Percentiles rank a stretch among this genome's conserved stretches.
Evolutionary conservation across 2,797 vertebrate genomes (phyloP).

Genomic region (Sebastiscus tertius): DNA sequence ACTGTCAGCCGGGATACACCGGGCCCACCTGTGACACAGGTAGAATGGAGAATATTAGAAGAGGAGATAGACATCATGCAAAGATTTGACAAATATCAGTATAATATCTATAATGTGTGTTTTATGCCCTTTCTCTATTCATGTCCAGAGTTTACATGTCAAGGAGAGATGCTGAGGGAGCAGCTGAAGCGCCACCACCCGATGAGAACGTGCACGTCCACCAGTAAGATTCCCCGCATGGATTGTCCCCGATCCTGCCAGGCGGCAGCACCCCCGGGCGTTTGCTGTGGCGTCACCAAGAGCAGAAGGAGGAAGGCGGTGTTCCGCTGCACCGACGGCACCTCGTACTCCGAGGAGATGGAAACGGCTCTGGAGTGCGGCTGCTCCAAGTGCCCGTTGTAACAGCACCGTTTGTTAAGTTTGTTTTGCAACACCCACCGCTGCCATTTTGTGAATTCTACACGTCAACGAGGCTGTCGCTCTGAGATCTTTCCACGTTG

Average conservation of each 20-base stretch:
- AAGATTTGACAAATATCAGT: neutral
- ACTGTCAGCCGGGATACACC: constrained; percentile 87
- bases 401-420: constrained; percentile 69
- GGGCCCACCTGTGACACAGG: constrained; percentile 91
- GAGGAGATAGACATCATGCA: neutral
- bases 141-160: constrained; percentile 87
- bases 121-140: neutral
- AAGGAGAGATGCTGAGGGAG: constrained; percentile 91
- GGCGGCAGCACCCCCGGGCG: constrained; percentile 69
- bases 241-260: constrained; percentile 89
- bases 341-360: constrained; percentile 93
- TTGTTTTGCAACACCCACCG: constrained; percentile 49
- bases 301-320: constrained; percentile 92
- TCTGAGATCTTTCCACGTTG: constrained; percentile 44
- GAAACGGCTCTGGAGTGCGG: constrained; percentile 93
- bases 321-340: constrained; percentile 93
- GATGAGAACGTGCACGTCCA: constrained; percentile 86
- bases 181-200: constrained; percentile 90
- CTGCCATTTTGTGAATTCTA: constrained; percentile 67
- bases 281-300: constrained; percentile 91
- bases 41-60: constrained; percentile 54
- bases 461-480: constrained; percentile 45
- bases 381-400: constrained; percentile 89
- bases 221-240: constrained; percentile 88
- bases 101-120: neutral